Evolutionary conservation across 2,888 invertebrate genomes (phyloP).

Genomic region (Poecilobothrus nobilitatus): DNA sequence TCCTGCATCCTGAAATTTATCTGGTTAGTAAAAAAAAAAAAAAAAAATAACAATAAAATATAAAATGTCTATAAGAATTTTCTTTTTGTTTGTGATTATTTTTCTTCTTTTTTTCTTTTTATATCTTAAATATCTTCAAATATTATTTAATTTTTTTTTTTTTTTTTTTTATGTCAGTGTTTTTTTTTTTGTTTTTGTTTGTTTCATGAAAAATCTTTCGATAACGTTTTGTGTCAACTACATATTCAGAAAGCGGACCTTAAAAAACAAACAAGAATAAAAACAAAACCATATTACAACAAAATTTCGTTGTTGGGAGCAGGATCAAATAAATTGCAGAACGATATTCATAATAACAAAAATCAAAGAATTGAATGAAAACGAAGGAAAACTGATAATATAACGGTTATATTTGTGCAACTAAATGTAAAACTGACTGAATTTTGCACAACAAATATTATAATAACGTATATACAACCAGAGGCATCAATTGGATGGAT

Average conservation of each 20-base stretch:
- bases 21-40: background rate
- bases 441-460: no score
- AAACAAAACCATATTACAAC: background rate
- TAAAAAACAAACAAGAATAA: no score
- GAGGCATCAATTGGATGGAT: no score
- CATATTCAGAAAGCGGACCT: background rate
- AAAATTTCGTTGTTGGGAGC: background rate
- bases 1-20: slow-evolving; percentile 4
- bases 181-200: background rate
- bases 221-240: background rate
- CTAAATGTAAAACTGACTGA: no score
- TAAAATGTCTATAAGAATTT: slow-evolving; percentile 1
- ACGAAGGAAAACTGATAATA: no score
- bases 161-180: background rate
- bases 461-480: no score
- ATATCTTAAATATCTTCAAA: background rate
- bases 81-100: background rate
- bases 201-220: background rate
- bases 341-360: no score
- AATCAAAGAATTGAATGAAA: no score
- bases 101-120: background rate
- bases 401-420: no score
- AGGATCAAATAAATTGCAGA: background rate
- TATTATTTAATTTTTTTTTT: no score
- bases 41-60: background rate